Conservation (phyloP, 2,113 vertebrate species). For the Puntigrus tetrazona region DNA sequence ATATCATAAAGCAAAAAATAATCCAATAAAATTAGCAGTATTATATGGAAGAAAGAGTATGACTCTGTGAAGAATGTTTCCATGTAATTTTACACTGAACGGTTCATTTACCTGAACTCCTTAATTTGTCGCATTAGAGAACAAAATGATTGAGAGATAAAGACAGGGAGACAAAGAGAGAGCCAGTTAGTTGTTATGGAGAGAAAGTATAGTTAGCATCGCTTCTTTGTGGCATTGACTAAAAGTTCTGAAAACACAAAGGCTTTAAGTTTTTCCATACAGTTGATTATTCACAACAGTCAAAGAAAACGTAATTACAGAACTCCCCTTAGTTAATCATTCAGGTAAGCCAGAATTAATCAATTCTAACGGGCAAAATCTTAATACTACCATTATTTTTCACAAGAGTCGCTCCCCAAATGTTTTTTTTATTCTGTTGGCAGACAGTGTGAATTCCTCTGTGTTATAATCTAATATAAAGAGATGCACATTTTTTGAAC, state of each 20-base stretch:
- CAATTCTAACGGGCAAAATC: not conserved
- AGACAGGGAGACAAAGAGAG: slow-evolving; percentile 18
- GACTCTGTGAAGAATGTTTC: not conserved
- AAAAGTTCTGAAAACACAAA: not conserved
- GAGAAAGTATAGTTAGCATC: not conserved
- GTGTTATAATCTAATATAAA: slow-evolving; percentile 41
- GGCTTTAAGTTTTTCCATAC: not conserved
- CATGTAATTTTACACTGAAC: not conserved
- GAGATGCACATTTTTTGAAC: slow-evolving; percentile 56
- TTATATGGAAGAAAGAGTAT: not conserved
- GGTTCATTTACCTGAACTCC: slow-evolving; percentile 71
- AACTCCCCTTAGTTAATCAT: slow-evolving; percentile 3
- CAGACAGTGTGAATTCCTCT: slow-evolving; percentile 16
- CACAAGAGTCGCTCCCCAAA: not conserved
- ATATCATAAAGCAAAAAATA: not conserved
- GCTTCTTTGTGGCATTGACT: not conserved
- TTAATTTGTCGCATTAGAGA: slow-evolving; percentile 63
- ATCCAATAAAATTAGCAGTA: not conserved
- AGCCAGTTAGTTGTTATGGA: not conserved
- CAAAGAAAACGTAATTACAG: not conserved
- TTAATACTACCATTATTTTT: not conserved
- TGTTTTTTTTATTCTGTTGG: not conserved
- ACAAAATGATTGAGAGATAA: slow-evolving; percentile 22
- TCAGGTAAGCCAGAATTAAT: not conserved
- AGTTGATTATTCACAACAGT: slow-evolving; percentile 29